These are phyloP conservation scores for Junco hyemalis DNA, from an alignment of 2,113 vertebrate species.

Conservation along the genomic window DNA sequence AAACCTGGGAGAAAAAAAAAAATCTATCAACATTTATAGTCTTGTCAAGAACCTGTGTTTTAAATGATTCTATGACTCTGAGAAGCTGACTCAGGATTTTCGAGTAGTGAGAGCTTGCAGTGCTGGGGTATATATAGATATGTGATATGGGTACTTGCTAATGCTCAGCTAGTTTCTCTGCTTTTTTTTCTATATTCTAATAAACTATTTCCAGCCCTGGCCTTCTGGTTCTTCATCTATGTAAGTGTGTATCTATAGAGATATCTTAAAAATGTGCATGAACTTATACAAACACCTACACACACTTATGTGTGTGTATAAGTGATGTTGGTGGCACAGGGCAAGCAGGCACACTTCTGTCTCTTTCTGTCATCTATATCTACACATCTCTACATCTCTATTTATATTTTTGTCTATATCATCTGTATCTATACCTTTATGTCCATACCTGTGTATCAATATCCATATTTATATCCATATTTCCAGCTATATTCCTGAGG, in stretches of 20 bases:
- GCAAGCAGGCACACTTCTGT: not conserved
- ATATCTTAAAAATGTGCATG: not conserved
- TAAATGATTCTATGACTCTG: not conserved
- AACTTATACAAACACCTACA: not conserved
- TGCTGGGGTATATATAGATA: not conserved
- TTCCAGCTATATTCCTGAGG: not conserved
- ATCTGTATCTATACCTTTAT: not conserved
- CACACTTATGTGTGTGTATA: not conserved
- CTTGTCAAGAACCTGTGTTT: not conserved
- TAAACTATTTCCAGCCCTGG: not conserved
- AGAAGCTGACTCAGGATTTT: not conserved
- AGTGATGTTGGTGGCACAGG: not conserved
- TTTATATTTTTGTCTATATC: not conserved
- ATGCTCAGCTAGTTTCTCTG: not conserved
- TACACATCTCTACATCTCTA: not conserved
- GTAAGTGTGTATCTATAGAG: not conserved
- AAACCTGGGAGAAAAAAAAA: not conserved
- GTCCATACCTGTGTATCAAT: not conserved
- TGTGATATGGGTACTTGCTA: not conserved
- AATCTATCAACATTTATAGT: not conserved
- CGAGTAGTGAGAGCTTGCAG: not conserved
- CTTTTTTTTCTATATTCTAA: not conserved
- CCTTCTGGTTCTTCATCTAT: not conserved
- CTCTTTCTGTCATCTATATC: not conserved
- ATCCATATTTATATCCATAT: not conserved